A percentile compares a stretch with the other conserved stretches of the same genome.
phyloP scores from a whole-genome alignment of 2,797 vertebrate species.

The Acipenser transmontanus region DNA sequence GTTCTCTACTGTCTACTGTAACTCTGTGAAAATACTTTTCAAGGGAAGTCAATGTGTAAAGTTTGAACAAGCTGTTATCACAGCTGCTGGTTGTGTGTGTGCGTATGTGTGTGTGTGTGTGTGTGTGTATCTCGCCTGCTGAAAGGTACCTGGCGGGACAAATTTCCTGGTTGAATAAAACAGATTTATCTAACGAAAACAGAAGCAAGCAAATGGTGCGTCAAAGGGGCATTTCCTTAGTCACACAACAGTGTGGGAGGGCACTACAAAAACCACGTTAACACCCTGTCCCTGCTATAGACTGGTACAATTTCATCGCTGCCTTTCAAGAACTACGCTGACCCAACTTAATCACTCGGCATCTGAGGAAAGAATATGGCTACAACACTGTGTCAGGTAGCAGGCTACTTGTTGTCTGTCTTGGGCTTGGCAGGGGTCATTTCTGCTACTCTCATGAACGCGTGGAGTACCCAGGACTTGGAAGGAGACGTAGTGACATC shows the following conservation, averaged over 20 bases:
- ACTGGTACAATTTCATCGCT: not conserved
- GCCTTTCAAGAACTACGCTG: not conserved
- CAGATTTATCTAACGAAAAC: not conserved
- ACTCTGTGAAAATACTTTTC: too few relatives aligned
- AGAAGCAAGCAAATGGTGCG: not conserved
- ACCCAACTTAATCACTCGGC: not conserved
- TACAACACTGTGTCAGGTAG: not conserved
- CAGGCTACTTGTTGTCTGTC: not conserved
- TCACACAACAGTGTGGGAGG: conserved; percentile 7
- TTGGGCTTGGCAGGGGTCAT: not conserved
- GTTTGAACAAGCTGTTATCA: too few relatives aligned
- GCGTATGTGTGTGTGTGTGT: too few relatives aligned
- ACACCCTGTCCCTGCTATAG: not conserved
- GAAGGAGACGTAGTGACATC: not conserved
- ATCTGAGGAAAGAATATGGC: too few relatives aligned
- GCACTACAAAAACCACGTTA: not conserved
- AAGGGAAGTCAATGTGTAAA: too few relatives aligned
- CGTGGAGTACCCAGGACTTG: conserved; percentile 2
- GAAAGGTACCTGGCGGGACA: conserved; percentile 15
- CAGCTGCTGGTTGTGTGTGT: too few relatives aligned
- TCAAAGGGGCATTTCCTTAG: conserved; percentile 1
- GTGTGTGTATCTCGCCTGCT: not conserved
- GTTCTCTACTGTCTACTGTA: too few relatives aligned
- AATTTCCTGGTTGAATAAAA: not conserved
- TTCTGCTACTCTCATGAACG: not conserved